Conservation (phyloP, 2,888 invertebrate genomes). For the Scotopteryx bipunctaria region DNA sequence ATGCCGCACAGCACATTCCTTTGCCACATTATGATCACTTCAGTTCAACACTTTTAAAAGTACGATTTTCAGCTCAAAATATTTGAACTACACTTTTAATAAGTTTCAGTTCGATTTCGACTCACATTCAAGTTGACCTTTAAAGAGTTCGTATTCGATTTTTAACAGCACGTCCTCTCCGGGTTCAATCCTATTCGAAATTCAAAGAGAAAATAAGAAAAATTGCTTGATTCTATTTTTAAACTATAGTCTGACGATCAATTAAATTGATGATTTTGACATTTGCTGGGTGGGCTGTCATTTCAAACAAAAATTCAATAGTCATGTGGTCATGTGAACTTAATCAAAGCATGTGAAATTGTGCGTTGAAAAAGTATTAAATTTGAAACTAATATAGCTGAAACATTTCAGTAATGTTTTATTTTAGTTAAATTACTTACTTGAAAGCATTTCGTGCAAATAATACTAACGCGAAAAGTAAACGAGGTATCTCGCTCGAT, state of each 20-base stretch:
- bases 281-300: too few relatives aligned
- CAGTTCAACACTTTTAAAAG: slow-evolving; percentile 21
- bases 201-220: neutral
- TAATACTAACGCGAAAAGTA: too few relatives aligned
- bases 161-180: neutral
- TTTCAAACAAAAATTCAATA: neutral
- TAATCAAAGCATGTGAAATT: too few relatives aligned
- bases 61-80: slow-evolving; percentile 7
- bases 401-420: too few relatives aligned
- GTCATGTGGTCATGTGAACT: too few relatives aligned
- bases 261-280: too few relatives aligned
- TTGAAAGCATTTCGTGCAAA: too few relatives aligned
- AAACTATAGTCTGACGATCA: neutral
- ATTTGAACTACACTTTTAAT: slow-evolving; percentile 9
- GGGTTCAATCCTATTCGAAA: neutral
- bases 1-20: slow-evolving; percentile 53
- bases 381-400: too few relatives aligned
- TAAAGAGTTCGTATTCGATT: slow-evolving; percentile 5
- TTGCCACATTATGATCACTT: slow-evolving; percentile 59
- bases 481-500: too few relatives aligned
- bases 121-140: neutral
- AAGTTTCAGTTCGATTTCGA: slow-evolving; percentile 14
- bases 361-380: too few relatives aligned
- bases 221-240: too few relatives aligned
- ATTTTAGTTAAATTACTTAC: too few relatives aligned